Evolutionary conservation across 1,140 invertebrate genomes (phyloP).

Genomic region (Formica selysi): DNA sequence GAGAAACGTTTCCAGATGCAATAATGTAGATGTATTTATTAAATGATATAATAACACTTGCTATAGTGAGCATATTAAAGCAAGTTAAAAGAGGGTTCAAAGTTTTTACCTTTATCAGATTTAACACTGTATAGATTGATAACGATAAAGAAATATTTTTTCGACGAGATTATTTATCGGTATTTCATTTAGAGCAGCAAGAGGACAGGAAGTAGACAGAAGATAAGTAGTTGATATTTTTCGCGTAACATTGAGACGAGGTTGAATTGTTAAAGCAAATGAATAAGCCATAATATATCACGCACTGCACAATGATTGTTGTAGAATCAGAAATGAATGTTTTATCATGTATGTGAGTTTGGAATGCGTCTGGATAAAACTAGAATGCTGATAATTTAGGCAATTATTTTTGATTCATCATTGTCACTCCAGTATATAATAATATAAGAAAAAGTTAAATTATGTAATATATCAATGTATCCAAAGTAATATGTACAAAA

Average conservation of each 20-base stretch:
- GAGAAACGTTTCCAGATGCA: neutral
- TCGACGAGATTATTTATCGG: too few relatives aligned
- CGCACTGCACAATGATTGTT: neutral
- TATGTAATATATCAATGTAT: neutral
- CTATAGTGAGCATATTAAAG: neutral
- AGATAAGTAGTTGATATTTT: neutral
- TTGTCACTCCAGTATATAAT: neutral
- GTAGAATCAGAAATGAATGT: neutral
- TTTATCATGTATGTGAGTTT: neutral
- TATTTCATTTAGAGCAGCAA: neutral
- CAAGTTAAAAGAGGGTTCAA: neutral
- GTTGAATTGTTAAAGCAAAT: neutral
- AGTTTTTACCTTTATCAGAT: neutral
- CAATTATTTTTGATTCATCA: neutral
- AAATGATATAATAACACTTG: neutral
- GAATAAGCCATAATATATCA: neutral
- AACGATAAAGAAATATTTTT: neutral
- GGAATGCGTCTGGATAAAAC: neutral
- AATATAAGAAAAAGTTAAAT: neutral
- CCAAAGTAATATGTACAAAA: too few relatives aligned
- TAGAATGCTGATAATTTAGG: neutral
- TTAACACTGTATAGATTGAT: neutral
- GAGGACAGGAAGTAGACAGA: neutral
- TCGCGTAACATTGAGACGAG: neutral
- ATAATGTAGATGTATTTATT: neutral